Conservation (phyloP, 2,113 vertebrate genomes). For the Strigops habroptila region DNA sequence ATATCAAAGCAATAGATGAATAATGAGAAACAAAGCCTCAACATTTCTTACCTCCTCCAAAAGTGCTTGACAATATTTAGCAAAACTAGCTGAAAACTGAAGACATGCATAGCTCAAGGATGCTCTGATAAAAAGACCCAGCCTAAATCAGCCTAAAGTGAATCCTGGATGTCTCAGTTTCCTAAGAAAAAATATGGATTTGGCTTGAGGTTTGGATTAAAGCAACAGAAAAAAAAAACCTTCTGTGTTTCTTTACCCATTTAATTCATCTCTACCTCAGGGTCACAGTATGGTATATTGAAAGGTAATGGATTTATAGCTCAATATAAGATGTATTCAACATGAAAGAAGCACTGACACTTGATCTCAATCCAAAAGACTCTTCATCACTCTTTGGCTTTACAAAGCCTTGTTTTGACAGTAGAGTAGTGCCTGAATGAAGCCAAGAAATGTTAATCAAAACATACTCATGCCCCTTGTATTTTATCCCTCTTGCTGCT, state of each 20-base stretch:
- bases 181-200: background rate
- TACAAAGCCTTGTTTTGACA: background rate
- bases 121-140: background rate
- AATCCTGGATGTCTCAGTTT: background rate
- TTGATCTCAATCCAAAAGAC: background rate
- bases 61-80: background rate
- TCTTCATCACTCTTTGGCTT: background rate
- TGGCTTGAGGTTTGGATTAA: background rate
- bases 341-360: background rate
- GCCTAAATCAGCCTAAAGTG: background rate
- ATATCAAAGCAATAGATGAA: accelerated
- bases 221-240: background rate
- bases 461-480: background rate
- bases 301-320: background rate
- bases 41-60: background rate
- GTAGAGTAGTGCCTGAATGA: background rate
- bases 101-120: background rate
- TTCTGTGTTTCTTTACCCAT: background rate
- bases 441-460: background rate
- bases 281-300: background rate
- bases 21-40: background rate
- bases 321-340: background rate
- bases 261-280: background rate
- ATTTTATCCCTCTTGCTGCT: background rate
- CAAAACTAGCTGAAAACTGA: background rate